Percentiles rank a stretch among this genome's conserved stretches.
Conservation (phyloP, 1,140 invertebrate genomes). For the Drosophila punjabiensis region DNA sequence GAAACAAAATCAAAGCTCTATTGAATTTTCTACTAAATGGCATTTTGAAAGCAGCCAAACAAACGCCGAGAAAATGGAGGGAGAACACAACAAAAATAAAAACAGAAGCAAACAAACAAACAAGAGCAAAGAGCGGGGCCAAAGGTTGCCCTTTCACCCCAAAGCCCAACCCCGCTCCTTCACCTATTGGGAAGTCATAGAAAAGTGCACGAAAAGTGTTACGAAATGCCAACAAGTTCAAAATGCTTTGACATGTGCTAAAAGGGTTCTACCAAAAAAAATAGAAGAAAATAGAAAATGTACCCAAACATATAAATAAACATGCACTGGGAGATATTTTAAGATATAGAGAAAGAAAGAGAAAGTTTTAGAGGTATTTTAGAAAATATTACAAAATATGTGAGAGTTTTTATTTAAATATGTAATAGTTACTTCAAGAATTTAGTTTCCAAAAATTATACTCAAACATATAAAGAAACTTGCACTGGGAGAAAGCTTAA, state of each 20-base stretch:
- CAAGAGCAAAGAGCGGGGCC: conserved; percentile 15
- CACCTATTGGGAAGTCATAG: conserved; percentile 57
- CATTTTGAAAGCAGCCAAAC: conserved; percentile 72
- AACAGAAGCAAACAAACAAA: conserved; percentile 31
- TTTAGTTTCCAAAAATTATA: too few species aligned
- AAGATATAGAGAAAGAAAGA: too few species aligned
- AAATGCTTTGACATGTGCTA: conserved; percentile 81
- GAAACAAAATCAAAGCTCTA: conserved; percentile 81
- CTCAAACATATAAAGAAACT: too few species aligned
- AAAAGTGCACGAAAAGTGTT: conserved; percentile 75
- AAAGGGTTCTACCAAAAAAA: conserved; percentile 59
- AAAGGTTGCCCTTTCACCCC: conserved; percentile 31
- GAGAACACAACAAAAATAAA: conserved; percentile 6
- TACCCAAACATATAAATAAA: conserved; percentile 32
- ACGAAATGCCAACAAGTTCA: conserved; percentile 77
- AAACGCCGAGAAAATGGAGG: conserved; percentile 48
- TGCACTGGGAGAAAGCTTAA: too few species aligned
- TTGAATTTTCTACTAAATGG: conserved; percentile 82
- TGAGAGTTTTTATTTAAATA: too few species aligned
- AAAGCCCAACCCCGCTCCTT: background rate
- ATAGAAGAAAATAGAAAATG: conserved; percentile 1
- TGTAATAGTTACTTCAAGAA: too few species aligned
- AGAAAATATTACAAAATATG: background rate
- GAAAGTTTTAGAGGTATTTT: background rate
- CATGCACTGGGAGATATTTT: conserved; percentile 11